phyloP scores from a whole-genome alignment of 1,140 invertebrate genomes.

The Acyrthosiphon pisum region DNA sequence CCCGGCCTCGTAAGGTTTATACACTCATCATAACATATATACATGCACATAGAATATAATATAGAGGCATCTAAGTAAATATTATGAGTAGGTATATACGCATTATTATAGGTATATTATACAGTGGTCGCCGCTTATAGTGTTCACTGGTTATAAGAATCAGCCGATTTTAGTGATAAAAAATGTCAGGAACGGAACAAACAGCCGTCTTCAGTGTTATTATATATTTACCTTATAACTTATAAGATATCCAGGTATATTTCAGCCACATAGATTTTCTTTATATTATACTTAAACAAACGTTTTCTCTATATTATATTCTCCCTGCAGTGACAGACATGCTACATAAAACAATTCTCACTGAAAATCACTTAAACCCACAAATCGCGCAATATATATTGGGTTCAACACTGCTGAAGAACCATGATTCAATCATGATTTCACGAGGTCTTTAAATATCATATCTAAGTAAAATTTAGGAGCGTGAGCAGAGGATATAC shows the following conservation, averaged over 20 bases:
- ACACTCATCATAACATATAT: not conserved
- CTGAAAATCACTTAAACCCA: not conserved
- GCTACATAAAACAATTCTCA: not conserved
- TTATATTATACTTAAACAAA: no score
- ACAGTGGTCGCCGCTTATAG: no score
- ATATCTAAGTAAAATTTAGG: not conserved
- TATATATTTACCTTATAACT: no score
- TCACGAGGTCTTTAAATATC: not conserved
- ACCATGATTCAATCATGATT: not conserved
- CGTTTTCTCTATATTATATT: no score
- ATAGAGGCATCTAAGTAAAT: not conserved
- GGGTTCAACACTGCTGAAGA: not conserved
- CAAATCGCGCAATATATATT: not conserved
- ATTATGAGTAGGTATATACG: not conserved
- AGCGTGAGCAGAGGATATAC: not conserved
- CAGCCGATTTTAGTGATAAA: no score
- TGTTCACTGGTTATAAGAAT: no score
- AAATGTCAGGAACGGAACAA: no score
- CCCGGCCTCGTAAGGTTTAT: not conserved
- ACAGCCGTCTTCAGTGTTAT: no score
- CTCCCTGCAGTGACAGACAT: not conserved
- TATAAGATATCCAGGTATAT: no score
- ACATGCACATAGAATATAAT: not conserved
- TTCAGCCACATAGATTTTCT: no score
- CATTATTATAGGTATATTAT: not conserved